Evolutionary conservation across 2,888 invertebrate genomes (phyloP).

Genomic region (Scaptomyza flava): DNA sequence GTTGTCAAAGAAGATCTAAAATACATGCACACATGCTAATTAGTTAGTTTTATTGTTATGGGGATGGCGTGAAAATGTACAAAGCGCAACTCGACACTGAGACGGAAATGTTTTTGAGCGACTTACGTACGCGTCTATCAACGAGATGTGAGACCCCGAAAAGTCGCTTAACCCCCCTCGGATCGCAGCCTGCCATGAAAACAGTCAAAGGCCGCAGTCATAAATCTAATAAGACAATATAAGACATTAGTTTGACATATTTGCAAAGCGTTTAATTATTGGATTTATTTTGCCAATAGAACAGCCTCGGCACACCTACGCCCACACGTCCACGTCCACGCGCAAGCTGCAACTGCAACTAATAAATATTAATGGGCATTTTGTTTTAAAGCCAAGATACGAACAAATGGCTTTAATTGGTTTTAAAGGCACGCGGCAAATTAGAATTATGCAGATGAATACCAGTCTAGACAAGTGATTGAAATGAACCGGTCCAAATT

Average conservation of each 20-base stretch:
- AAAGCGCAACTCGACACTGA: constrained; percentile 24
- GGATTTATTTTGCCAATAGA: constrained; percentile 57
- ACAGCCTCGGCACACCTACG: constrained; percentile 40
- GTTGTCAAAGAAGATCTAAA: constrained; percentile 12
- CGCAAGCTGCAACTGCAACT: constrained; percentile 31
- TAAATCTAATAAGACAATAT: constrained; percentile 54
- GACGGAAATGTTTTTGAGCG: constrained; percentile 55
- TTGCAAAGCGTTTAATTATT: constrained; percentile 57
- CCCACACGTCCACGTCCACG: constrained; percentile 2
- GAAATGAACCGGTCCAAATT: constrained; percentile 48
- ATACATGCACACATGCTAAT: constrained; percentile 49
- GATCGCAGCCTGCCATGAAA: background rate
- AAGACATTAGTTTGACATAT: constrained; percentile 51
- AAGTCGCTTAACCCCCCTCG: background rate
- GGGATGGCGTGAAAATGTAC: constrained; percentile 53
- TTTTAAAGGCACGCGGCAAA: constrained; percentile 49
- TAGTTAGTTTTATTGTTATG: constrained; percentile 55
- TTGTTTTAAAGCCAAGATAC: constrained; percentile 49
- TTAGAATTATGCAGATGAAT: constrained; percentile 68
- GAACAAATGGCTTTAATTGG: constrained; percentile 35
- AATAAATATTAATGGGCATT: constrained; percentile 70
- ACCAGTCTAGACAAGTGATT: constrained; percentile 68
- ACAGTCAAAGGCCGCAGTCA: constrained; percentile 39
- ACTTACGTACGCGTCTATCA: constrained; percentile 49
- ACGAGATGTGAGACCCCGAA: constrained; percentile 33